Evolutionary conservation across 2,797 vertebrate genomes (phyloP).

Genomic region (Catharus ustulatus): DNA sequence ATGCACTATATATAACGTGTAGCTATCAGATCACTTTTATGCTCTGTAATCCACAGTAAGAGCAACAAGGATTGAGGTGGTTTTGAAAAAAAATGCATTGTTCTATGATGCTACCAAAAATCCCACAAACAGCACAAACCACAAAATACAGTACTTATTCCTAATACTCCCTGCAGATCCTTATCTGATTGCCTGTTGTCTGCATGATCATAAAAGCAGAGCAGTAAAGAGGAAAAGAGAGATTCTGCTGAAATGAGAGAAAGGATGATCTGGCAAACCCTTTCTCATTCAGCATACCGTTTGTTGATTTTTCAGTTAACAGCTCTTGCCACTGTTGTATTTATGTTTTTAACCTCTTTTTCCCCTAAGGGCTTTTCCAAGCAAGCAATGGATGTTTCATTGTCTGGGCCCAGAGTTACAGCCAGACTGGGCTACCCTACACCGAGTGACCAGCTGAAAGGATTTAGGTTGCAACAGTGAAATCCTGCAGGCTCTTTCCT

Average conservation of each 20-base stretch:
- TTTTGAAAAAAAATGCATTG: background rate
- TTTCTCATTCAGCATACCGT: accelerated
- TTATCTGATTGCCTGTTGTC: background rate
- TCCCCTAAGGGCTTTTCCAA: background rate
- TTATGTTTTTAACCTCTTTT: background rate
- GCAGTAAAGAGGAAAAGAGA: background rate
- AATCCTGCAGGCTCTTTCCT: background rate
- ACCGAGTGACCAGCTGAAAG: background rate
- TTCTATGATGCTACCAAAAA: background rate
- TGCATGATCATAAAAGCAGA: background rate
- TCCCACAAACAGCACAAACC: background rate
- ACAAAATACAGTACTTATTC: background rate
- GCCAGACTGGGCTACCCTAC: background rate
- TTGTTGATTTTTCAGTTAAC: background rate
- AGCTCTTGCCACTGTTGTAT: background rate
- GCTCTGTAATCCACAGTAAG: background rate
- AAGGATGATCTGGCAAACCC: too few relatives aligned
- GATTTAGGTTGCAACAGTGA: background rate
- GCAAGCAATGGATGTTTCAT: background rate
- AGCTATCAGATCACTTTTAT: background rate
- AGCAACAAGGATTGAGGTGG: background rate
- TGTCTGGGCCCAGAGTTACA: accelerated
- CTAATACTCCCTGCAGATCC: background rate
- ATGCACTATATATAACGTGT: background rate
- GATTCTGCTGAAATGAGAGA: background rate